Evolutionary conservation across 2,888 invertebrate genomes (phyloP).

Genomic region (Sesia bembeciformis): DNA sequence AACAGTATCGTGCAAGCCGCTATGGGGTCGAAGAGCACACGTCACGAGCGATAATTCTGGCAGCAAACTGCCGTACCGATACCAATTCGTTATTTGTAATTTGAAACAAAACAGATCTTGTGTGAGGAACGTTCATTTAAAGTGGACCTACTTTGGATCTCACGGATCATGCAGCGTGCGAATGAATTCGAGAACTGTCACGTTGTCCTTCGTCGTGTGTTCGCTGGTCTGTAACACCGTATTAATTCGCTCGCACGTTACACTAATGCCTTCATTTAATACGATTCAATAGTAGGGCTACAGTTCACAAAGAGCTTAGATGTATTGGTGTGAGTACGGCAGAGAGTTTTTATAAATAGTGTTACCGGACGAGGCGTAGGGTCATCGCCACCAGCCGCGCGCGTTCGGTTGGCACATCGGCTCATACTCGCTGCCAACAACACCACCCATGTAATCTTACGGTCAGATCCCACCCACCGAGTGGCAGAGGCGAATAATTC

Average conservation of each 20-base stretch:
- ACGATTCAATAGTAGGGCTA: too few species aligned
- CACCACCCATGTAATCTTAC: slow-evolving; percentile 10
- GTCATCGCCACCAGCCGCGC: slow-evolving; percentile 55
- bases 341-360: neutral
- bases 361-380: slow-evolving; percentile 47
- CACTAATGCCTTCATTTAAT: too few species aligned
- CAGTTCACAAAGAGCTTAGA: too few species aligned
- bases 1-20: slow-evolving; percentile 29
- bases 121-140: too few species aligned
- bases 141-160: too few species aligned
- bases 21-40: slow-evolving; percentile 35
- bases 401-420: slow-evolving; percentile 35
- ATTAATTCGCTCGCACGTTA: too few species aligned
- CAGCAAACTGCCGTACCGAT: too few species aligned
- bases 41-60: slow-evolving; percentile 8
- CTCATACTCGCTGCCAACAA: slow-evolving; percentile 60
- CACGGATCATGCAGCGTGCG: too few species aligned
- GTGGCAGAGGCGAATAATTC: neutral
- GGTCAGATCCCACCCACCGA: neutral
- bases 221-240: neutral
- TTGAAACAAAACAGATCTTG: too few species aligned
- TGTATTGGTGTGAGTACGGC: too few species aligned
- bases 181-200: too few species aligned
- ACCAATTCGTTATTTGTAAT: too few species aligned
- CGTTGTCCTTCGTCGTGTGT: neutral